Base-by-base conservation (phyloP, 2,113 vertebrate genomes). In the Rhombomys opimus region DNA sequence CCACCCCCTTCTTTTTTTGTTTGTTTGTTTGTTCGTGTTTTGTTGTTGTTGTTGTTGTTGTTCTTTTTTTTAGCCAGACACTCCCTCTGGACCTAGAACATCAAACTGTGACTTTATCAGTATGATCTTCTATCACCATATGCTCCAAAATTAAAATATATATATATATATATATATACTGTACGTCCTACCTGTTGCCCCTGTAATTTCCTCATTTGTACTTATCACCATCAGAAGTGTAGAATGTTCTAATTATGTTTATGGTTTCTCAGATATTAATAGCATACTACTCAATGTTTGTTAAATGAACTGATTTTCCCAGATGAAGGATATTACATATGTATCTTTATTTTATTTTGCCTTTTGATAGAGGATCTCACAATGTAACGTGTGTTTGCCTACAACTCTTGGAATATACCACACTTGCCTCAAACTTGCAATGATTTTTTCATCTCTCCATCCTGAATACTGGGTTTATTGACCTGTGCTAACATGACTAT, bases 191-290 rank as follows among this genome's bases (percentile, higher is more conserved):
- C 85, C 7, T 22, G 35, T 38, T 75, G 20, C 4, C 22, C 1
- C 41, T 92, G 35, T 67, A 72, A 80, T 80, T 94, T 97, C 22
- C 76, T n/a, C 20, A 14, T 75, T 57, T 91, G 11, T 23, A 61
- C 59, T 72, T 72, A 63, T 23, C 2, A 90, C 4, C 14, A 82
- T 87, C 32, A 85, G 12, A 72, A 82, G 81, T 94, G 18, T 72
- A 81, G 32, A 93, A 52, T 86, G 20, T 89, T 61, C 80, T 27
- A 41, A 5, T 67, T 90, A 90, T 94, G 54, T 54, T 93, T 20
- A 93, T 68, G 27, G 88, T 82, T 82, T 90, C 38, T 4, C 18
- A 68, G 12, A 61, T 81, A 46, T 23, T 52, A 67, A 57, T 59
- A 96, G 68, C 38, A 85, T 52, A 91, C 27, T 70, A 80, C 20